Conservation (phyloP, 2,888 invertebrate species). For the Actias luna region DNA sequence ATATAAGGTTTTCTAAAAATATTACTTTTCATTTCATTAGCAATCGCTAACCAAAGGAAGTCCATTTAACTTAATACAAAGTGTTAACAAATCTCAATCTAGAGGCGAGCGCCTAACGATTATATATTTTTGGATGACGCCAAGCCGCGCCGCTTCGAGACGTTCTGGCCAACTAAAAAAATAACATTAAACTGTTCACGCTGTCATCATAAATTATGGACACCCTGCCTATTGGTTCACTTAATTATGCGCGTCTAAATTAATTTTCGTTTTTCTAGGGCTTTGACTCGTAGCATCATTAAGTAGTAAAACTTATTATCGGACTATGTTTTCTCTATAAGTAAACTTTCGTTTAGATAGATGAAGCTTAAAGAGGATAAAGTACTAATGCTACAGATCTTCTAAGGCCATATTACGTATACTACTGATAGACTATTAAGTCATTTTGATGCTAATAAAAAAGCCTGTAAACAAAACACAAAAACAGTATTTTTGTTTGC, state of each 20-base stretch:
- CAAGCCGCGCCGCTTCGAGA: constrained; percentile 17
- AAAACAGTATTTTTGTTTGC: no score
- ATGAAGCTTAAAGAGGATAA: neutral
- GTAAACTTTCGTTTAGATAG: neutral
- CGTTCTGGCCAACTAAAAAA: constrained; percentile 63
- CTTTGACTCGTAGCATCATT: constrained; percentile 20
- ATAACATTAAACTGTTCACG: constrained; percentile 53
- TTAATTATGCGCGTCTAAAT: constrained; percentile 54
- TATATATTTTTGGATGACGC: constrained; percentile 67
- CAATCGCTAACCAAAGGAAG: constrained; percentile 37
- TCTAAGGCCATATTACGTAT: no score
- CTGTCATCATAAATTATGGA: constrained; percentile 64
- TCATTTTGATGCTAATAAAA: no score
- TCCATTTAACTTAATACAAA: constrained; percentile 39
- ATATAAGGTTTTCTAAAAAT: neutral
- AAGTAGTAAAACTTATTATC: constrained; percentile 9
- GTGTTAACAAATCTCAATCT: constrained; percentile 69
- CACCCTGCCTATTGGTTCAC: constrained; percentile 53
- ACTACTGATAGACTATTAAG: no score
- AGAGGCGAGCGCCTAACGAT: constrained; percentile 58
- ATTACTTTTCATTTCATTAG: neutral
- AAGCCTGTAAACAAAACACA: no score
- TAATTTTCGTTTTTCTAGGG: constrained; percentile 42
- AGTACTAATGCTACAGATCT: neutral
- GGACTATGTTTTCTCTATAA: constrained; percentile 9